Conservation (phyloP, 1,140 invertebrate genomes). For the Caenorhabditis brenneri region DNA sequence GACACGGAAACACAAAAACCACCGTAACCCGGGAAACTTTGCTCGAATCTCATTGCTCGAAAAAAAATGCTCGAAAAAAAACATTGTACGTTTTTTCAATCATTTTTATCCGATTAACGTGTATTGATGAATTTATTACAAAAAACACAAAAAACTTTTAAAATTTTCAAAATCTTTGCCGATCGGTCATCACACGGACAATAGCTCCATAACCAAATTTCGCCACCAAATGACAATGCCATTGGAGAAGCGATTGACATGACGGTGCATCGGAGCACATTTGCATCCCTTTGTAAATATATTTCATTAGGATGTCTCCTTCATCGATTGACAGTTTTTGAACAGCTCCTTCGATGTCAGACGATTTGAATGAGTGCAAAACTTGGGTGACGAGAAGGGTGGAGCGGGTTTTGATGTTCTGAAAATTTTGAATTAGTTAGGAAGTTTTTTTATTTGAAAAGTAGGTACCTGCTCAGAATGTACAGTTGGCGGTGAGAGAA, state of each 20-base stretch:
- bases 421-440: background rate
- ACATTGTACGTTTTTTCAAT: no score
- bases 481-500: background rate
- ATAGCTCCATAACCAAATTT: constrained; percentile 51
- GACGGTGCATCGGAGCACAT: constrained; percentile 45
- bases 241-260: constrained; percentile 54
- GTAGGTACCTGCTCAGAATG: background rate
- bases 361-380: constrained; percentile 53
- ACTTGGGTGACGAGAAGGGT: constrained; percentile 51
- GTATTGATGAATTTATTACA: no score
- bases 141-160: no score
- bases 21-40: no score
- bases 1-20: no score
- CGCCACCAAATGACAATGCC: constrained; percentile 51
- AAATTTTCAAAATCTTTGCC: constrained; percentile 31
- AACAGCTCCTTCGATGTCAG: constrained; percentile 54
- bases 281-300: constrained; percentile 62
- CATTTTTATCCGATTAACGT: no score
- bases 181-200: constrained; percentile 42
- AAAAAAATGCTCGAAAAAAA: no score
- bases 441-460: background rate
- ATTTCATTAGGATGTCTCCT: constrained; percentile 58
- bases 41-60: no score
- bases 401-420: background rate
- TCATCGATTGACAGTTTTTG: constrained; percentile 45